Conservation (phyloP, 2,888 invertebrate genomes). For the Limnephilus rhombicus region DNA sequence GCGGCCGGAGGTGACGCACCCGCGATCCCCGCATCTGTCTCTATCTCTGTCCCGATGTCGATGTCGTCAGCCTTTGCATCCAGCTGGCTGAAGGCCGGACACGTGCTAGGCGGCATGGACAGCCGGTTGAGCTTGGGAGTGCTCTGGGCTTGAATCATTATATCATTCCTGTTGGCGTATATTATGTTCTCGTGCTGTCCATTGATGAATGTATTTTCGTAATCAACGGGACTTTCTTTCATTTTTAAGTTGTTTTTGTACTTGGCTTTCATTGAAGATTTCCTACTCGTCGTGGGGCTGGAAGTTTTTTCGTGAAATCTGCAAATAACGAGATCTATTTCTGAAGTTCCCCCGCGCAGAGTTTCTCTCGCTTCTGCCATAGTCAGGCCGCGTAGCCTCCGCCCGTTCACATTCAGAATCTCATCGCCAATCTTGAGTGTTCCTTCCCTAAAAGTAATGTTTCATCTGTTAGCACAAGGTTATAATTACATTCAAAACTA, state of each 20-base stretch:
- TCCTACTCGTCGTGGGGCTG: conserved; percentile 55
- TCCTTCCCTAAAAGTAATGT: conserved; percentile 77
- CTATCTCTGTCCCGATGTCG: conserved; percentile 38
- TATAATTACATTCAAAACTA: background rate
- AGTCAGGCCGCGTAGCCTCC: conserved; percentile 81
- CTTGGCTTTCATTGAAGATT: conserved; percentile 57
- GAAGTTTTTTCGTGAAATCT: conserved; percentile 73
- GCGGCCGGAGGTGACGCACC: conserved; percentile 67
- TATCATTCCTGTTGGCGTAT: conserved; percentile 75
- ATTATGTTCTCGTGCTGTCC: conserved; percentile 73
- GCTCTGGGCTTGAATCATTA: conserved; percentile 84
- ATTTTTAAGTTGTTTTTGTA: conserved; percentile 69
- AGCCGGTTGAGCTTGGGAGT: conserved; percentile 77
- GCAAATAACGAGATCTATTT: conserved; percentile 83
- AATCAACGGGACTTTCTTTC: conserved; percentile 85
- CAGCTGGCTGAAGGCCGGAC: conserved; percentile 72
- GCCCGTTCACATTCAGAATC: conserved; percentile 85
- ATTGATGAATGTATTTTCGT: conserved; percentile 80
- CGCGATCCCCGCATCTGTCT: conserved; percentile 51
- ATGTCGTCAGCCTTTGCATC: conserved; percentile 59
- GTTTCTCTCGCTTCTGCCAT: conserved; percentile 83
- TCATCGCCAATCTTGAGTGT: conserved; percentile 84
- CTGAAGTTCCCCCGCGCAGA: conserved; percentile 79
- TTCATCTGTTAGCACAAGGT: background rate
- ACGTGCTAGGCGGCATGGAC: conserved; percentile 73